Base-by-base conservation (phyloP, 2,113 vertebrate species). In the Sciurus niger region DNA sequence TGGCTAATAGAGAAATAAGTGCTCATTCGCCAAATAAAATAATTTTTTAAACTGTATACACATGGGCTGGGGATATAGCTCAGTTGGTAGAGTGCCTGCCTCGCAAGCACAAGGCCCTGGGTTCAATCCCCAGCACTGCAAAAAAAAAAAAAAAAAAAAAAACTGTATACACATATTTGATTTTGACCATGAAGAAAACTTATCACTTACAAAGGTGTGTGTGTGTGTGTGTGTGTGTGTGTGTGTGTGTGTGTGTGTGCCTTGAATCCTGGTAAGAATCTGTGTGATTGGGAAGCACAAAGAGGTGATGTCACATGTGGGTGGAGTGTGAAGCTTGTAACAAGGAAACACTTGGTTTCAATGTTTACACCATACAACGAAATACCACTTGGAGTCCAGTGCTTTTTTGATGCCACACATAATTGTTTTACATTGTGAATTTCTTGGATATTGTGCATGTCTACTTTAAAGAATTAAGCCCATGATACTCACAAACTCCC, bases 391-490 rank as follows among this genome's bases (percentile, higher is more conserved):
- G 51, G 76, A 77, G 46, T 46, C 2, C 11, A 28, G 51, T 28
- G 18, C 10, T 91, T 24, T 70, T 79, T 60, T 55, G 17, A 85
- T 73, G 43, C 6, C 32, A 51, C 0, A 11, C 30, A 76, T 85
- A n/a, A 84, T 30, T 48, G 73, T 40, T 88, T 86, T 55, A 63
- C 34, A 43, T 32, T 76, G n/a, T 82, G 51, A 93, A 76, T 63
- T 92, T 83, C 80, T 92, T 55, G 53, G 24, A 67, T 58, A 37
- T 46, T 51, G 4, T 1, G 24, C 34, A 92, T 83, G 37, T 34
- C 48, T 87, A 8, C 84, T 93, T 94, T 76, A 82, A 76, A 95
- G 40, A 32, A 34, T 90, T 77, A 93, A 90, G 43, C 11, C 48
- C 48, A 22, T 30, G 32, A 40, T 43, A 17, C 20, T 68, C 32